Conservation (phyloP, 2,113 vertebrate species). For the Casuarius casuarius region DNA sequence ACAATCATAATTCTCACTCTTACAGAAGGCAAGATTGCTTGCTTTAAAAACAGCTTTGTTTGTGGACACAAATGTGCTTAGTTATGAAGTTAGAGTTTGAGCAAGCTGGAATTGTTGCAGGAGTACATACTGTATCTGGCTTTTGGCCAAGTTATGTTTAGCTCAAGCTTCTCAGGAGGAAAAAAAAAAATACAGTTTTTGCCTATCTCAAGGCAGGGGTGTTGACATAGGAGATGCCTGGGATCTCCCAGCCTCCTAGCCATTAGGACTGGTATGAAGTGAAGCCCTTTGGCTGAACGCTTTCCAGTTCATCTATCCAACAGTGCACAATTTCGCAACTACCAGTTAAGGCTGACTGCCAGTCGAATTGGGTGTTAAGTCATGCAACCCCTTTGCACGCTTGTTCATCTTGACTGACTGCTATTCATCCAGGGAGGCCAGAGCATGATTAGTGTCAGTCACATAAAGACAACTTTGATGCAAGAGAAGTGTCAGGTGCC, state of each 20-base stretch:
- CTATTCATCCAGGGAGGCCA: no score
- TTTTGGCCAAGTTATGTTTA: neutral
- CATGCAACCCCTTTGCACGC: no score
- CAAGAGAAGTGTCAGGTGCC: neutral
- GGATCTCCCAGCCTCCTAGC: neutral
- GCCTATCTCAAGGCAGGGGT: no score
- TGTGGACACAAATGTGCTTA: neutral
- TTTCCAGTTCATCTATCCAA: neutral
- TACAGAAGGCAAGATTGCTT: neutral
- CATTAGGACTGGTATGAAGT: neutral
- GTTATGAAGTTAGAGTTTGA: neutral
- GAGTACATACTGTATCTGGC: neutral
- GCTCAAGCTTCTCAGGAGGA: neutral
- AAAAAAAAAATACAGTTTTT: no score
- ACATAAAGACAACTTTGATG: neutral
- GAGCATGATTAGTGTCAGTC: no score
- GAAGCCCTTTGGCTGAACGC: neutral
- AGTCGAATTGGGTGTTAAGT: no score
- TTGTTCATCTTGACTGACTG: no score
- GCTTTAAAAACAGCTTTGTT: neutral
- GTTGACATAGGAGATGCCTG: neutral
- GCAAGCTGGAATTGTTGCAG: neutral
- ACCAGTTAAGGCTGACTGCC: no score
- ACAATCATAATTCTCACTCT: neutral
- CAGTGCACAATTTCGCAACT: neutral